Base-by-base conservation (phyloP, 1,140 invertebrate species). In the Ooceraea biroi region DNA sequence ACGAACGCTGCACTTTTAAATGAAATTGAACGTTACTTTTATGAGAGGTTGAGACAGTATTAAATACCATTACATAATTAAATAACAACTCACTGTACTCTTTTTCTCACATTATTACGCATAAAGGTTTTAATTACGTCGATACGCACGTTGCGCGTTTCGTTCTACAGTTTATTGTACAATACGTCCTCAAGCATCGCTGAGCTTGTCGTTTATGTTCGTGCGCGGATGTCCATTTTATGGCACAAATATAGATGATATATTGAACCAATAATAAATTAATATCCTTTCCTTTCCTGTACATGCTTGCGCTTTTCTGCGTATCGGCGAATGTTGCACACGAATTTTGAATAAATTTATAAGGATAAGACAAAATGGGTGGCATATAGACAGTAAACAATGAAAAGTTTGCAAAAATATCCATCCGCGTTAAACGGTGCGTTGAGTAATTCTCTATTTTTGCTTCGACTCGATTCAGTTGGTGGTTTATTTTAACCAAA, bases 191-290 rank as follows among this genome's bases (percentile, higher is more conserved):
- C 12, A 10, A 48, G 63, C 14, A 30, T 19, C 17, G 22, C n/a
- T 7, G 50, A 80, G n/a, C n/a, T 17, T 78, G 55, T 78, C 76
- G 36, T 80, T 69, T 80, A 80, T 80, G 36, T 71, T 71, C 22
- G 17, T 36, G n/a, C 36, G 25, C 50, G 52, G 1, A 65, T 57
- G 69, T 71, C 25, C 50, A 57, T 71, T 78, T 78, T 58, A 80
- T 57, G 8, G 48, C 0, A 0, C 46, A 69, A 80, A 71, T 41
- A 46, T 58, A 57, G 36, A 71, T 68, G 25, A 14, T 71, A 71
- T 36, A 69, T 71, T 3, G n/a, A 57, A 44, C 1, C 22, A 36
- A 69, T 69, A 57, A 80, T 80, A 80, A 55, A 80, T 80, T 71
- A 80, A 58, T 57, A 71, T 80, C 30, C 22, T 36, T 7, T n/a